Evolutionary conservation across 1,140 invertebrate genomes (phyloP).

Genomic region (Dufourea novaeangliae): DNA sequence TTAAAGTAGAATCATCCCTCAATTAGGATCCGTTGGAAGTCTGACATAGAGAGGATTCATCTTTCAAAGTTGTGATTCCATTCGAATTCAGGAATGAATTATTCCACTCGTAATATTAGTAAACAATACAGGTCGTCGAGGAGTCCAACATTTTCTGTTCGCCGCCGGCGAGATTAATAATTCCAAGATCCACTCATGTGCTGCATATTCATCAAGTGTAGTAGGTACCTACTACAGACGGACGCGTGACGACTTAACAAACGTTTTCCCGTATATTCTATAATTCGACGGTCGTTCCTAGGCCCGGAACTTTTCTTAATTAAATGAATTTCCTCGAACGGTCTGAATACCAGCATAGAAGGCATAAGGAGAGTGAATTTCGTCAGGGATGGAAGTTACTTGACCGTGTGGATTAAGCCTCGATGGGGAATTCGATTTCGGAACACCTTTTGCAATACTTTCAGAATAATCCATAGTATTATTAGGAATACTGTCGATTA

Average conservation of each 20-base stretch:
- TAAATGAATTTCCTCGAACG: slow-evolving; percentile 23
- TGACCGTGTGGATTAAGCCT: neutral
- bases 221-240: slow-evolving; percentile 14
- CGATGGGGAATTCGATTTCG: neutral
- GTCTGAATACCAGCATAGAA: neutral
- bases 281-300: slow-evolving; percentile 23
- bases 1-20: no score
- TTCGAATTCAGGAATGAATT: neutral
- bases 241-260: slow-evolving; percentile 38
- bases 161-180: slow-evolving; percentile 50
- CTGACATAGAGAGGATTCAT: neutral
- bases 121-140: neutral
- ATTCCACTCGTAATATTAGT: slow-evolving; percentile 17
- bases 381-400: neutral
- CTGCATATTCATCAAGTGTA: slow-evolving; percentile 55
- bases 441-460: neutral
- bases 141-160: slow-evolving; percentile 21
- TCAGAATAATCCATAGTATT: neutral
- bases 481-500: neutral
- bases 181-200: neutral
- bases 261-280: neutral
- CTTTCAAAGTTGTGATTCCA: neutral
- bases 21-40: no score
- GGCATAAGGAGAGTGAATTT: neutral
- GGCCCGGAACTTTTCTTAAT: slow-evolving; percentile 24